Evolutionary conservation across 2,113 vertebrate species (phyloP).

Genomic region (Sylvicapra grimmia): DNA sequence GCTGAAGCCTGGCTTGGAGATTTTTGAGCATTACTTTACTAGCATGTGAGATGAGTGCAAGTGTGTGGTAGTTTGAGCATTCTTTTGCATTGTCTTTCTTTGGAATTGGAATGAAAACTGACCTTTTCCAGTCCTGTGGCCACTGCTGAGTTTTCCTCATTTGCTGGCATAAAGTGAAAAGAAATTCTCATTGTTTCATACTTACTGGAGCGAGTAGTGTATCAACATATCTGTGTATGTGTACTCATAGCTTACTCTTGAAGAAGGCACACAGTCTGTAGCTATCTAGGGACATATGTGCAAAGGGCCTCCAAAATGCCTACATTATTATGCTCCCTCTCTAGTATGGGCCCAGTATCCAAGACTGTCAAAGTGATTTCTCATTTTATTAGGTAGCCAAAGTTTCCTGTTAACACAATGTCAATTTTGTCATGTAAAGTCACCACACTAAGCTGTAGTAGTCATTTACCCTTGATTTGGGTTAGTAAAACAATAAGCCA

Average conservation of each 20-base stretch:
- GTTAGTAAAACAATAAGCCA: not conserved
- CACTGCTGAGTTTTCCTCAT: too few species aligned
- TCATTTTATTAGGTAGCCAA: not conserved
- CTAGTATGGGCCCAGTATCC: not conserved
- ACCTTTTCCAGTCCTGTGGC: too few species aligned
- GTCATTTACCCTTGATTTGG: not conserved
- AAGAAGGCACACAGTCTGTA: not conserved
- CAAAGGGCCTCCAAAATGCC: not conserved
- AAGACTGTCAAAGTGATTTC: not conserved
- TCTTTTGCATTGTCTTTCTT: too few species aligned
- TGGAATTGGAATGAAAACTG: too few species aligned
- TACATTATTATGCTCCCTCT: not conserved
- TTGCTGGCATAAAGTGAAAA: too few species aligned
- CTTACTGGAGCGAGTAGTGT: not conserved
- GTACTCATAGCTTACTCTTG: not conserved
- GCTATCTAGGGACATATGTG: not conserved
- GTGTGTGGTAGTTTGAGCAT: too few species aligned
- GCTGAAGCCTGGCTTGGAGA: too few species aligned
- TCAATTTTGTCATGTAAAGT: not conserved
- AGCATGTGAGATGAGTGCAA: too few species aligned
- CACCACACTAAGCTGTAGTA: not conserved
- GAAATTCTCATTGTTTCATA: not conserved
- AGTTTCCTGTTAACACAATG: not conserved
- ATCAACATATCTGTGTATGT: not conserved
- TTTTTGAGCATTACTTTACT: too few species aligned